phyloP scores from a whole-genome alignment of 2,797 vertebrate species.

The Dryobates pubescens region DNA sequence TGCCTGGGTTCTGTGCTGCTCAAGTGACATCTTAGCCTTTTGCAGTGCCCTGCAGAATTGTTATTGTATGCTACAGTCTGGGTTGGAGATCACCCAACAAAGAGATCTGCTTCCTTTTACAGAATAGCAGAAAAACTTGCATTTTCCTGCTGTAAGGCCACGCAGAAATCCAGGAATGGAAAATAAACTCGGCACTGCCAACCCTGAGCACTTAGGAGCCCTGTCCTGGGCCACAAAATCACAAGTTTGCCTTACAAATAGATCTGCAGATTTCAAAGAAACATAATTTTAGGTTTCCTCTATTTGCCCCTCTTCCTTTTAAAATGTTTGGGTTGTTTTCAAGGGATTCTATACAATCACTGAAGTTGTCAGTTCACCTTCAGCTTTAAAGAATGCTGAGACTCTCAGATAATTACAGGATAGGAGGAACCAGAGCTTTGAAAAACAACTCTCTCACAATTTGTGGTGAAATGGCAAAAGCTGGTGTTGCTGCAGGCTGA shows the following conservation, averaged over 20 bases:
- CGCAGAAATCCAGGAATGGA: slow-evolving; percentile 44
- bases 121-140: slow-evolving; percentile 52
- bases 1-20: neutral
- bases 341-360: neutral
- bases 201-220: slow-evolving; percentile 28
- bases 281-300: slow-evolving; percentile 28
- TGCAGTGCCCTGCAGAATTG: slow-evolving; percentile 46
- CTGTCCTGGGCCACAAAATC: slow-evolving; percentile 60
- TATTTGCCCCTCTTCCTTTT: neutral
- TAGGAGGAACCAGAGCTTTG: neutral
- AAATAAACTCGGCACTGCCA: slow-evolving; percentile 63
- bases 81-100: slow-evolving; percentile 54
- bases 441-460: slow-evolving; percentile 19
- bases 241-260: slow-evolving; percentile 17
- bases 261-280: slow-evolving; percentile 44
- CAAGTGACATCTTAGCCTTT: slow-evolving; percentile 25
- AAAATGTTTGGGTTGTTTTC: slow-evolving; percentile 10
- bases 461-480: neutral
- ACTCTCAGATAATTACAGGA: neutral
- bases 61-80: slow-evolving; percentile 59
- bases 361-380: slow-evolving; percentile 40
- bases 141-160: slow-evolving; percentile 53
- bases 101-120: slow-evolving; percentile 57
- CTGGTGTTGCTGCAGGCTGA: neutral
- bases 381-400: slow-evolving; percentile 13